These are phyloP conservation scores for Cryptocephalus moraei DNA, from an alignment of 2,888 invertebrate species.

Conservation along the genomic window DNA sequence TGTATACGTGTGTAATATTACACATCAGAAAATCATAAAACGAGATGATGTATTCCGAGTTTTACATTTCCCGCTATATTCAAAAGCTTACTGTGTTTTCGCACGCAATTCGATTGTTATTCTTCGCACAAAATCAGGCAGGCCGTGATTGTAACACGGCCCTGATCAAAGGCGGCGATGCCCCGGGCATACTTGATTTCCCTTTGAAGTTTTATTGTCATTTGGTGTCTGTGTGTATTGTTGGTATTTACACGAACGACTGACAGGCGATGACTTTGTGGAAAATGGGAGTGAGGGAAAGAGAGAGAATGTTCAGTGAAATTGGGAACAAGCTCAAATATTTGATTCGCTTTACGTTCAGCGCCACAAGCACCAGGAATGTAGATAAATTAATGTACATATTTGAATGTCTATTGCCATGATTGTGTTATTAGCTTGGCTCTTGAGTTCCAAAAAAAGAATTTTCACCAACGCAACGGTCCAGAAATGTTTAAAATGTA, in stretches of 20 bases:
- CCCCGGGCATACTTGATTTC: constrained; percentile 25
- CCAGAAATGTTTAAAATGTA: too few species aligned
- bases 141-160: constrained; percentile 29
- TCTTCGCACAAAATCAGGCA: constrained; percentile 25
- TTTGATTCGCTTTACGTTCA: too few species aligned
- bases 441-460: too few species aligned
- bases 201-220: constrained; percentile 13
- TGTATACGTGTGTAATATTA: background rate
- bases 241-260: constrained; percentile 1
- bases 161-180: constrained; percentile 29
- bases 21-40: constrained; percentile 9
- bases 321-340: too few species aligned
- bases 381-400: too few species aligned
- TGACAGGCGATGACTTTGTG: too few species aligned
- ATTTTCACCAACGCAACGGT: too few species aligned
- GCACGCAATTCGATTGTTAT: constrained; percentile 22
- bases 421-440: too few species aligned
- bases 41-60: constrained; percentile 8
- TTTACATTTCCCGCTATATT: constrained; percentile 9
- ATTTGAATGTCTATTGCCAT: too few species aligned
- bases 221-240: constrained; percentile 8
- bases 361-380: too few species aligned
- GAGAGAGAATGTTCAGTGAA: too few species aligned
- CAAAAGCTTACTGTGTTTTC: constrained; percentile 11
- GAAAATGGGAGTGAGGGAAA: too few species aligned